These are phyloP conservation scores for Malurus melanocephalus DNA, from an alignment of 2,113 vertebrate genomes.

Conservation along the genomic window DNA sequence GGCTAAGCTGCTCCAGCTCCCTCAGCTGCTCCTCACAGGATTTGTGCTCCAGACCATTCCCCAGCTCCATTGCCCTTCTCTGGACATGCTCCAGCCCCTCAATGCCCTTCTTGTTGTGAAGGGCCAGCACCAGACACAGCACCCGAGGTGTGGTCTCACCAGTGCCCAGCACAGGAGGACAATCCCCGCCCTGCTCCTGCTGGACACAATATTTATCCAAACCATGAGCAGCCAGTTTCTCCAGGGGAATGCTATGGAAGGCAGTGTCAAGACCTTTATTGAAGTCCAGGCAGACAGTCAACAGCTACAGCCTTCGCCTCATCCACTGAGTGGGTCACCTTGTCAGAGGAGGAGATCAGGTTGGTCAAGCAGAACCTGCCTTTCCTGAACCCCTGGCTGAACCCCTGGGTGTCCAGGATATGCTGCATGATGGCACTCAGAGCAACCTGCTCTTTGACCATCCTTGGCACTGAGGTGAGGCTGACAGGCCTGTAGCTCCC, in stretches of 20 bases:
- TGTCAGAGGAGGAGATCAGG: neutral
- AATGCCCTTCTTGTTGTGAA: accelerated
- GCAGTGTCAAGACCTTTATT: neutral
- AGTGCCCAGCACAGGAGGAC: too few species aligned
- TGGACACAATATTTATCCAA: neutral
- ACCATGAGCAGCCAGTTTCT: neutral
- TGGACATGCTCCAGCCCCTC: neutral
- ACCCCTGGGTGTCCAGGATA: neutral
- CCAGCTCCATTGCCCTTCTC: accelerated
- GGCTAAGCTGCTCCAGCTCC: accelerated
- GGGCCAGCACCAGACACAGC: accelerated
- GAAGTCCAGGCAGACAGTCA: neutral
- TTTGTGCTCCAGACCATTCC: neutral
- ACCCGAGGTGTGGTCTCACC: accelerated
- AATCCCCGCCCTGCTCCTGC: neutral
- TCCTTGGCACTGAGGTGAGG: neutral
- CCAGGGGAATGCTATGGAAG: neutral
- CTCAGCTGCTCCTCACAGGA: neutral
- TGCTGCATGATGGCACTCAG: neutral
- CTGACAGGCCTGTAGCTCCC: neutral
- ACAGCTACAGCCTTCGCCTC: neutral
- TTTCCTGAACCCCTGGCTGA: neutral
- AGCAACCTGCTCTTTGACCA: too few species aligned
- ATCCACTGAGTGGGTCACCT: neutral
- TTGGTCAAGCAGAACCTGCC: neutral